A percentile compares a stretch with the other conserved stretches of the same genome.
phyloP scores from a whole-genome alignment of 35 echinoderm and acorn worm species.

The Lytechinus variegatus region DNA sequence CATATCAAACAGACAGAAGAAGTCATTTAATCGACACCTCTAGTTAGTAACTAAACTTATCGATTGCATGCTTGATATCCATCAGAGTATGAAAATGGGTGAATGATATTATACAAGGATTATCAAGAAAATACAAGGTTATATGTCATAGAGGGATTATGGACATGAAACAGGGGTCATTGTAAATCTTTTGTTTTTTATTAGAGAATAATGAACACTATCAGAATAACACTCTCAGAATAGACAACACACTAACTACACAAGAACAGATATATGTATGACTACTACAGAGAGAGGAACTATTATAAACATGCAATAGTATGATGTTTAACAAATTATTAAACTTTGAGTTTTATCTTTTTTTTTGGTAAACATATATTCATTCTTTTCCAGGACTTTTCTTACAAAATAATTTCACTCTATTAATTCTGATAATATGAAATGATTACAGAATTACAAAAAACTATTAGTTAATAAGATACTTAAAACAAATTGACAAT shows the following conservation, averaged over 20 bases:
- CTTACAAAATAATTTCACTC: no score
- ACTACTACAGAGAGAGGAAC: neutral
- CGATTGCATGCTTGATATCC: neutral
- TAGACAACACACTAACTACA: neutral
- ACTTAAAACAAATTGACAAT: no score
- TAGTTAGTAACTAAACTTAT: neutral
- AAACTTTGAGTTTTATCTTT: no score
- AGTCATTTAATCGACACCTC: neutral
- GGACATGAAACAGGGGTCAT: neutral
- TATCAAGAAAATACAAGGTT: no score
- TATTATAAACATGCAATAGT: neutral
- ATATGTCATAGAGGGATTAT: no score
- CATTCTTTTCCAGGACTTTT: no score
- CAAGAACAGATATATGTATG: neutral
- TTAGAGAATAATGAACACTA: neutral
- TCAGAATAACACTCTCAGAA: neutral
- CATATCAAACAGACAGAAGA: neutral
- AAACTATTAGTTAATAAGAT: no score
- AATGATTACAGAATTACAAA: no score
- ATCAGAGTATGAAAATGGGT: neutral
- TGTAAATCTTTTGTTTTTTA: neutral
- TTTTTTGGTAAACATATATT: no score
- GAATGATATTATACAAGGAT: no score
- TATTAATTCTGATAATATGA: no score
- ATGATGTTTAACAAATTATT: no score